Percentiles rank a stretch among this genome's conserved stretches.
Conservation (phyloP, 92 coral and sea anemone genomes). For the Umimayanthus chanpuru region DNA sequence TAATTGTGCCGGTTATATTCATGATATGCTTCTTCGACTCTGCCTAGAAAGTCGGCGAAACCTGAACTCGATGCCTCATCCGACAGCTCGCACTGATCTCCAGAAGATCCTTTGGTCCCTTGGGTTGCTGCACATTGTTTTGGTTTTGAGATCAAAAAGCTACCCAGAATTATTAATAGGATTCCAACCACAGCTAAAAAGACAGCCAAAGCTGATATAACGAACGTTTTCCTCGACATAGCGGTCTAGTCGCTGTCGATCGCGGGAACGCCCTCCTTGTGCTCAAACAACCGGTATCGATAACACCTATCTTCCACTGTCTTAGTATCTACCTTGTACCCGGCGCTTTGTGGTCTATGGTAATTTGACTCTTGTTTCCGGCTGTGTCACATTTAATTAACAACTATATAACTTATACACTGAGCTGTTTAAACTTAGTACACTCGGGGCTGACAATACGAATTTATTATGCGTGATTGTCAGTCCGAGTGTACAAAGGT, state of each 20-base stretch:
- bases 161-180: constrained; percentile 26
- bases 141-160: constrained; percentile 35
- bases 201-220: constrained; percentile 1
- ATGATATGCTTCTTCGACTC: constrained; percentile 58
- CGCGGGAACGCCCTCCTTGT: no score
- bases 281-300: no score
- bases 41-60: constrained; percentile 58
- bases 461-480: no score
- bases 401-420: no score
- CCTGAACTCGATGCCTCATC: constrained; percentile 76
- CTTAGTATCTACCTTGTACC: not conserved
- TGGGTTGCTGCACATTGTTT: not conserved
- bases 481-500: no score
- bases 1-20: constrained; percentile 56
- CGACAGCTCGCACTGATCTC: constrained; percentile 45
- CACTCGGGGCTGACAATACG: no score
- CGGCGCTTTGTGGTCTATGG: not conserved
- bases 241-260: not conserved
- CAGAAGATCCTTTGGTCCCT: not conserved
- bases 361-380: no score
- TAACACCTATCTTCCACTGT: no score
- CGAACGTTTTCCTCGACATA: constrained; percentile 10
- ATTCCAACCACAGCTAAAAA: constrained; percentile 36
- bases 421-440: no score
- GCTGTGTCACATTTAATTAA: no score